Percentiles rank a stretch among this genome's conserved stretches.
Evolutionary conservation across 2,888 invertebrate species (phyloP).

Genomic region (Drosophila tanythrix): DNA sequence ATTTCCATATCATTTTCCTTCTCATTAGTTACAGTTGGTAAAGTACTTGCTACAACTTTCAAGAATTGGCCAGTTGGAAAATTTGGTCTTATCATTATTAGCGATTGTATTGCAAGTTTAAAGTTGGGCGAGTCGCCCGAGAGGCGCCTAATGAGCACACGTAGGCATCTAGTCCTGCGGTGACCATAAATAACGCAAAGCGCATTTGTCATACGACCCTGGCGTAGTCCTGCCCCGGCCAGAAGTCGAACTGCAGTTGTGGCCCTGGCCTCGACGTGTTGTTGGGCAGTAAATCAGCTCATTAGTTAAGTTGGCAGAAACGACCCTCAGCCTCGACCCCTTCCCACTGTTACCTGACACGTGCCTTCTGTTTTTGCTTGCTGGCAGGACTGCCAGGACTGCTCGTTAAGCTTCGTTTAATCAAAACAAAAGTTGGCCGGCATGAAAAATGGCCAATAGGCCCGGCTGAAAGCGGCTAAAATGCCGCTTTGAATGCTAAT

Average conservation of each 20-base stretch:
- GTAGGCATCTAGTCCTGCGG: slow-evolving; percentile 80
- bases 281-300: slow-evolving; percentile 82
- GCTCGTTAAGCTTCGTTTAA: slow-evolving; percentile 82
- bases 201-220: slow-evolving; percentile 80
- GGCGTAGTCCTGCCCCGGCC: slow-evolving; percentile 14
- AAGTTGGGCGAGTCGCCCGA: slow-evolving; percentile 14
- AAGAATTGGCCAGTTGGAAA: not conserved
- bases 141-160: slow-evolving; percentile 70
- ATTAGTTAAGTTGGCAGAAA: slow-evolving; percentile 76
- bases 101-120: slow-evolving; percentile 27
- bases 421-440: slow-evolving; percentile 80
- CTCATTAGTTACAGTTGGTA: not conserved
- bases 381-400: slow-evolving; percentile 18
- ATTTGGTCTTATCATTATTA: slow-evolving; percentile 4
- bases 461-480: slow-evolving; percentile 65
- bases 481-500: slow-evolving; percentile 82
- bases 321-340: slow-evolving; percentile 7
- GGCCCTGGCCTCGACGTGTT: slow-evolving; percentile 51
- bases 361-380: slow-evolving; percentile 19
- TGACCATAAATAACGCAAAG: slow-evolving; percentile 80
- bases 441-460: slow-evolving; percentile 78
- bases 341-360: slow-evolving; percentile 27
- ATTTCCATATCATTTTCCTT: not conserved
- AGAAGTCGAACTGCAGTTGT: slow-evolving; percentile 49
- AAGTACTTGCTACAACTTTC: no score